Evolutionary conservation across 1,140 invertebrate species (phyloP).

Genomic region (Cydia strobilella): DNA sequence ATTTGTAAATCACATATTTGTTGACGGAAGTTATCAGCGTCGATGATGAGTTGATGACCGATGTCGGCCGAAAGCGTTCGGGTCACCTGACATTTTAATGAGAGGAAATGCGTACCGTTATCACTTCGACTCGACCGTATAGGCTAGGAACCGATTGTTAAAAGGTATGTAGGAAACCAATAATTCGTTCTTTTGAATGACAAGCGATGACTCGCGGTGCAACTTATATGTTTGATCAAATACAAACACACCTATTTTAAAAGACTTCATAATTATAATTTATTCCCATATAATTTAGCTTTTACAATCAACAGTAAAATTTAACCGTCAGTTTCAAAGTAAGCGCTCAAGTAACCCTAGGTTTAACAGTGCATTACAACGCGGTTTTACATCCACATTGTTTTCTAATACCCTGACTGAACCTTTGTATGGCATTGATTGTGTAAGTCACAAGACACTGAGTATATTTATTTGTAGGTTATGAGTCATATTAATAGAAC

Average conservation of each 20-base stretch:
- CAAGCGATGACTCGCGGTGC: neutral
- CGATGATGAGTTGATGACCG: slow-evolving; percentile 56
- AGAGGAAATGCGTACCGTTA: slow-evolving; percentile 30
- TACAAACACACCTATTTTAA: neutral
- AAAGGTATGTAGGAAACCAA: neutral
- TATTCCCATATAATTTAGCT: neutral
- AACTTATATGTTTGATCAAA: neutral
- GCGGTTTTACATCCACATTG: slow-evolving; percentile 26
- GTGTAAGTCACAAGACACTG: slow-evolving; percentile 21
- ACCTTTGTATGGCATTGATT: slow-evolving; percentile 33
- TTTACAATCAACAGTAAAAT: slow-evolving; percentile 17
- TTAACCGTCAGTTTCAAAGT: slow-evolving; percentile 1
- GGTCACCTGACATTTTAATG: slow-evolving; percentile 45
- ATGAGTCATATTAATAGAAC: too few relatives aligned
- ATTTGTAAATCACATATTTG: slow-evolving; percentile 40
- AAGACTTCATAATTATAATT: neutral
- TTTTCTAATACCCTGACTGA: slow-evolving; percentile 32
- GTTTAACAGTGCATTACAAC: neutral
- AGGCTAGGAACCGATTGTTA: slow-evolving; percentile 1
- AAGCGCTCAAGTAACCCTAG: slow-evolving; percentile 11
- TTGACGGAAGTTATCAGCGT: slow-evolving; percentile 54
- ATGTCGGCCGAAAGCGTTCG: slow-evolving; percentile 54
- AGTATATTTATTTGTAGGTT: neutral
- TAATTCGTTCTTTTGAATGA: neutral
- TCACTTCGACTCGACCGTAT: neutral